phyloP scores from a whole-genome alignment of 2,113 vertebrate genomes.

The Caloenas nicobarica region DNA sequence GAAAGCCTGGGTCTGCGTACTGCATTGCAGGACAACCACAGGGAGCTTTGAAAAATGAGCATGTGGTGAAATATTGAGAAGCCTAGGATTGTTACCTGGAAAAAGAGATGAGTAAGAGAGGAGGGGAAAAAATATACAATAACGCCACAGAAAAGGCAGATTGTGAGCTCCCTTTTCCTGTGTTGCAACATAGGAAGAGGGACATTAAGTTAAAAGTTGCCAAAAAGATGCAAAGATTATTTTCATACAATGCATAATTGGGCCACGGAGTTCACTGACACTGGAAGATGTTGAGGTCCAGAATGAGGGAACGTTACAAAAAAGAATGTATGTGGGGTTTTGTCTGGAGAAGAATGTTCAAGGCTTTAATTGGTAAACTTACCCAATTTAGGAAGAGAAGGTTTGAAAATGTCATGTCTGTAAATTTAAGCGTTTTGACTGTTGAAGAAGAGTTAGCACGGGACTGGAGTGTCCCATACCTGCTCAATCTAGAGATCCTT shows the following conservation, averaged over 20 bases:
- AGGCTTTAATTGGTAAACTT: constrained; percentile 2
- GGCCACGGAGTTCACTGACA: not conserved
- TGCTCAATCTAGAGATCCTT: not conserved
- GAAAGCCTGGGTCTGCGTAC: not conserved
- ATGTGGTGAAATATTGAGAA: not conserved
- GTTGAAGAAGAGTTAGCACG: not conserved
- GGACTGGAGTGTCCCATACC: not conserved
- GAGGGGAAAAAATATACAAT: not conserved
- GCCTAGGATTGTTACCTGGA: not conserved
- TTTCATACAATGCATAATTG: not conserved
- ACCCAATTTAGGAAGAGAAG: not conserved
- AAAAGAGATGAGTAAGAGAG: not conserved
- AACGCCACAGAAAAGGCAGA: not conserved
- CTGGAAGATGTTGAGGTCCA: not conserved
- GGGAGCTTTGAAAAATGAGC: not conserved
- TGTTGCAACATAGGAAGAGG: not conserved
- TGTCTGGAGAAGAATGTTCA: not conserved
- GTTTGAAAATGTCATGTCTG: not conserved
- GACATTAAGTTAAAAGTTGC: not conserved
- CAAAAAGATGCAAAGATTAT: not conserved
- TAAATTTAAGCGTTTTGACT: not conserved
- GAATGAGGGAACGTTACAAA: not conserved
- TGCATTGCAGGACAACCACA: not conserved
- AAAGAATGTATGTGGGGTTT: not conserved
- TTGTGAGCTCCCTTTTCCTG: not conserved